A percentile compares a stretch with the other conserved stretches of the same genome.
phyloP scores from a whole-genome alignment of 2,888 invertebrate genomes.

The Cryptophagus acutangulus region DNA sequence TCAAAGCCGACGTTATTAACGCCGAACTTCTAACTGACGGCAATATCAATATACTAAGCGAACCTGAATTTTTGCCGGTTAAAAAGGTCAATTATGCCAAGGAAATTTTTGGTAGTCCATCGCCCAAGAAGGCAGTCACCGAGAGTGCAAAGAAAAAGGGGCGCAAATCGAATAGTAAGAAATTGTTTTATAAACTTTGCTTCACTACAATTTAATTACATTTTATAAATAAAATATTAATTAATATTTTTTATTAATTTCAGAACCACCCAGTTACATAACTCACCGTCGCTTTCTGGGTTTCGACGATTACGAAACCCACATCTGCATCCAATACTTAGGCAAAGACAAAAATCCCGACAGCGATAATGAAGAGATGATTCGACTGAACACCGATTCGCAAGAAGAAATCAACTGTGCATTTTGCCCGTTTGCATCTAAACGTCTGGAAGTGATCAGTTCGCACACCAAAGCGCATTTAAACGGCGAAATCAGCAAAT shows the following conservation, averaged over 20 bases:
- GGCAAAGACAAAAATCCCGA: constrained; percentile 35
- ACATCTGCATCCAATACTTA: constrained; percentile 59
- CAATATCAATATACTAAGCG: constrained; percentile 62
- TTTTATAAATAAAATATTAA: constrained; percentile 19
- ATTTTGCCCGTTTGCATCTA: constrained; percentile 54
- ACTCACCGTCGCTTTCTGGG: constrained; percentile 51
- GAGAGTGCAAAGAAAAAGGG: neutral
- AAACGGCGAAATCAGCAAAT: constrained; percentile 44
- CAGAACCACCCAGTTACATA: constrained; percentile 30
- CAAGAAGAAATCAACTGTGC: constrained; percentile 30
- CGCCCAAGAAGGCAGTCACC: constrained; percentile 44
- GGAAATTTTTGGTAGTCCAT: constrained; percentile 50
- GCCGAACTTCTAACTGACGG: constrained; percentile 72
- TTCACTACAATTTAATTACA: too few species aligned
- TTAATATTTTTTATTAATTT: constrained; percentile 5
- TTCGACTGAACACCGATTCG: constrained; percentile 28
- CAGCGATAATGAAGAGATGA: constrained; percentile 30
- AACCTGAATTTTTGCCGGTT: constrained; percentile 54
- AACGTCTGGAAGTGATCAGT: constrained; percentile 68
- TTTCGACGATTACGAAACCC: constrained; percentile 55
- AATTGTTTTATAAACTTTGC: neutral
- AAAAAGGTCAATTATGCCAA: constrained; percentile 52
- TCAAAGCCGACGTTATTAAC: constrained; percentile 68
- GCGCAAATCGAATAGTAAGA: neutral
- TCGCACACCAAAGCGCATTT: constrained; percentile 69